Base-by-base conservation (phyloP, 2,888 invertebrate species). In the Notodonta ziczac region DNA sequence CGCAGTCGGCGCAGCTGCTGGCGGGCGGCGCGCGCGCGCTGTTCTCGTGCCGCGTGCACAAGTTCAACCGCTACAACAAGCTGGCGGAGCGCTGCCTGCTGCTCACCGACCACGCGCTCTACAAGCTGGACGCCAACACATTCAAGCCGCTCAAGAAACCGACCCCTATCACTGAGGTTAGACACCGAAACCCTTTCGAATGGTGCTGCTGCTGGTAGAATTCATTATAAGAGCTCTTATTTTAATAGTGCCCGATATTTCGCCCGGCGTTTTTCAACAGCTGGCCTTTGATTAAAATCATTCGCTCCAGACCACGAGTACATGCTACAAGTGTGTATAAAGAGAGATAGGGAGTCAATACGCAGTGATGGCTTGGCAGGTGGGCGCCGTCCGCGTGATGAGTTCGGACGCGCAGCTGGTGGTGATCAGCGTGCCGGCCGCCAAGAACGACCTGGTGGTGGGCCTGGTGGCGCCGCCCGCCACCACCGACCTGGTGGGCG, bases 111-210 rank as follows among this genome's bases (percentile, higher is more conserved):
- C 94, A 95, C 32, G 95, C 95, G 44, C 95, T 99, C 72, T 98
- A 97, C 91, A 99, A 99, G 85, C 92, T 99, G 75, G 98, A 99
- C 79, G 95, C 96, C 3, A 90, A 95, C 75, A 98, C 97, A 80
- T 99, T 98, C 89, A 97, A 97, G 81, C 96, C 96, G 55, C 96
- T 99, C 95, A 97, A 97, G 85, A 96, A 97, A 74, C 97, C 97
- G n/a, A 96, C 97, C 74, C 95, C 95, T 6, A 96, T 98, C 61
- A 94, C 95, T 59, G 97, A 97, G 90, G 97, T 97, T 73, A 66
- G 77, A 42, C 4, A 10, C 4, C 5, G 4, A 35, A 5, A 35
- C 2, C 24, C 24, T 2, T 24, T 2, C 24, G 24, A 24, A 24
- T 24, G 24, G 24, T 2, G 24, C 24, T 24, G 24, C 24, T 24